phyloP scores from a whole-genome alignment of 2,797 vertebrate species.

The Karalla daura region DNA sequence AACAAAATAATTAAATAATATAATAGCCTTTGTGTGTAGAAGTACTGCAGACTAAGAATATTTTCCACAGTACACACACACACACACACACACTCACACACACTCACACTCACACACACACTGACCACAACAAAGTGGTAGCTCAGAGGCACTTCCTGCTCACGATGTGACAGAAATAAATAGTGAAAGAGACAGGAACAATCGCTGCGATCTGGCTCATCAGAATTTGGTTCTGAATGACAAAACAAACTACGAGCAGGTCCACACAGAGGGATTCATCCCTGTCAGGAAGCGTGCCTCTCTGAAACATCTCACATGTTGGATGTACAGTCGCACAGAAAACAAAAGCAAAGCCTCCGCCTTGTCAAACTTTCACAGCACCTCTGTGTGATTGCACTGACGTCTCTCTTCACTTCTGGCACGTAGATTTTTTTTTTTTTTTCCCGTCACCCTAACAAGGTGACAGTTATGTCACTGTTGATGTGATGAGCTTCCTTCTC shows the following conservation, averaged over 20 bases:
- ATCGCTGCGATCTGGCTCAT: conserved; percentile 31
- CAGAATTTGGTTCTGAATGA: conserved; percentile 38
- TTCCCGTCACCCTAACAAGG: conserved; percentile 18
- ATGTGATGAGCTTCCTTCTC: conserved; percentile 15
- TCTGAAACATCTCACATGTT: conserved; percentile 35
- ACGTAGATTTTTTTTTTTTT: conserved; percentile 1
- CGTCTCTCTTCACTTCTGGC: not conserved
- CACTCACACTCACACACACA: conserved; percentile 10
- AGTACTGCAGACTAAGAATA: not conserved
- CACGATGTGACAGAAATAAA: conserved; percentile 43
- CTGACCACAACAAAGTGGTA: conserved; percentile 46
- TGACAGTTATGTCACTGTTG: conserved; percentile 25
- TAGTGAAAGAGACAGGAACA: conserved; percentile 22
- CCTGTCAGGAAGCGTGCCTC: conserved; percentile 19
- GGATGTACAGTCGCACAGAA: conserved; percentile 20
- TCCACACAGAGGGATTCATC: conserved; percentile 39
- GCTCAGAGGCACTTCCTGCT: conserved; percentile 28
- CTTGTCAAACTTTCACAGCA: conserved; percentile 12
- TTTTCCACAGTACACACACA: not conserved
- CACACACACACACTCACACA: not conserved
- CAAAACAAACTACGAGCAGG: conserved; percentile 31
- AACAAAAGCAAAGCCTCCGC: conserved; percentile 26
- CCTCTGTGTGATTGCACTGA: conserved; percentile 17
- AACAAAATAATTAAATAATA: too few relatives aligned
- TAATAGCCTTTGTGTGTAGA: not conserved